phyloP scores from a whole-genome alignment of 2,113 vertebrate species.

The Gadus chalcogrammus region DNA sequence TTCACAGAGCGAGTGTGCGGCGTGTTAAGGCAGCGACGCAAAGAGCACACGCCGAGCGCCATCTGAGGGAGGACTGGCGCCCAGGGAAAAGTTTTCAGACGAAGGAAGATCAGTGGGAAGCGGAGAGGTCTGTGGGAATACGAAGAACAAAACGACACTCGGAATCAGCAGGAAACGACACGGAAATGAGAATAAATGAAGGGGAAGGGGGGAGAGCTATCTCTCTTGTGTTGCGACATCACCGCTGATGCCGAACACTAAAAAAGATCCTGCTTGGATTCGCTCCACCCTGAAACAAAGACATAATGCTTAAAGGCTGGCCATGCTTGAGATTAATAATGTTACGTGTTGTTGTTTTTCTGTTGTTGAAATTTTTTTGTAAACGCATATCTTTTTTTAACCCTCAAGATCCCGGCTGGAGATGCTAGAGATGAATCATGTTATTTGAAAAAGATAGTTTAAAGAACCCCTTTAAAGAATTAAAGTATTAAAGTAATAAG shows the following conservation, averaged over 20 bases:
- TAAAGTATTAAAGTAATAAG: no score
- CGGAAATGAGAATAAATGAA: conserved; percentile 56
- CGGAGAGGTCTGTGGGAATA: conserved; percentile 41
- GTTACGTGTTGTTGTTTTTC: conserved; percentile 48
- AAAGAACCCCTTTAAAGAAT: conserved; percentile 51
- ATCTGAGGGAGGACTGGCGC: neutral
- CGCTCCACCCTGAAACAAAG: conserved; percentile 69
- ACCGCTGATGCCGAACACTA: conserved; percentile 62
- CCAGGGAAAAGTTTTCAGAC: conserved; percentile 46
- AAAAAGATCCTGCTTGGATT: conserved; percentile 69
- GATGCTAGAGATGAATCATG: conserved; percentile 73
- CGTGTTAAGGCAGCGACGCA: neutral
- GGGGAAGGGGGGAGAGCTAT: conserved; percentile 40
- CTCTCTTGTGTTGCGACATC: conserved; percentile 41
- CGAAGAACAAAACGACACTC: conserved; percentile 40
- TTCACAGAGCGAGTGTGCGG: neutral
- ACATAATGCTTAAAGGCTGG: conserved; percentile 63
- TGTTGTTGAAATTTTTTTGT: neutral
- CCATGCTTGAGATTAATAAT: conserved; percentile 73
- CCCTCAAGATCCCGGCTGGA: conserved; percentile 8
- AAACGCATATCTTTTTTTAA: neutral
- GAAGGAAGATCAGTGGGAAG: conserved; percentile 46
- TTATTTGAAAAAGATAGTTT: conserved; percentile 73
- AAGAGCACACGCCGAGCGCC: neutral
- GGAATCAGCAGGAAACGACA: conserved; percentile 51